Conservation (phyloP, 2,113 vertebrate species). For the Poecilia latipinna region DNA sequence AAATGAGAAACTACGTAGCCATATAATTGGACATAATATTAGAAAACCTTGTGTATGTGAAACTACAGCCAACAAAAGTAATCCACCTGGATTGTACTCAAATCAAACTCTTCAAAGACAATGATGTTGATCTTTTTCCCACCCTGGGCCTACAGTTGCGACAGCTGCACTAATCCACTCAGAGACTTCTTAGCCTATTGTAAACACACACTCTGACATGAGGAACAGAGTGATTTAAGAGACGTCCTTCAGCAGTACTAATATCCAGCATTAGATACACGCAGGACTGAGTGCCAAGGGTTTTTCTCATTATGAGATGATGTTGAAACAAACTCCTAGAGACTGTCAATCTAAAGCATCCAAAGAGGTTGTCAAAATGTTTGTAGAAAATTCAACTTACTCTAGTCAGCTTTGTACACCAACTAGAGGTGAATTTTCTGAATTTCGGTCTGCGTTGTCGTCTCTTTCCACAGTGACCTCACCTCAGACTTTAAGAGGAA, state of each 20-base stretch:
- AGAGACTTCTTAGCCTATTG: constrained; percentile 34
- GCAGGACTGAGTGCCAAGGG: not conserved
- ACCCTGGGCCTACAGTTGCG: constrained; percentile 34
- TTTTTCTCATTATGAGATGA: constrained; percentile 4
- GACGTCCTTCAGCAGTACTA: constrained; percentile 1
- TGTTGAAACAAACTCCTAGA: not conserved
- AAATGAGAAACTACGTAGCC: not conserved
- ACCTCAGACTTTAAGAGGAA: constrained; percentile 4
- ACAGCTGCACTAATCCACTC: constrained; percentile 58
- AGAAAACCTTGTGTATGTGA: not conserved
- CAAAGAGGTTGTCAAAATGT: not conserved
- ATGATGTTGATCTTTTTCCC: constrained; percentile 26
- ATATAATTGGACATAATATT: not conserved
- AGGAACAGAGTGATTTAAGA: constrained; percentile 17
- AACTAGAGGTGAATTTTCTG: not conserved
- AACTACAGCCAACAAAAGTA: not conserved
- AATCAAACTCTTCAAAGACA: not conserved
- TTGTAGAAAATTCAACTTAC: not conserved
- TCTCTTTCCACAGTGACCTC: constrained; percentile 15
- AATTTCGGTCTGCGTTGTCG: not conserved
- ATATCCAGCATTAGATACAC: constrained; percentile 1
- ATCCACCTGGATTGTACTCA: not conserved
- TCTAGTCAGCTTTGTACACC: not conserved
- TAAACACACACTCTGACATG: constrained; percentile 37
- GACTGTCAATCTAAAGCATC: not conserved